A percentile compares a stretch with the other conserved stretches of the same genome.
These are phyloP conservation scores for Rutilus rutilus DNA, from an alignment of 2,113 vertebrate species.

Conservation along the genomic window DNA sequence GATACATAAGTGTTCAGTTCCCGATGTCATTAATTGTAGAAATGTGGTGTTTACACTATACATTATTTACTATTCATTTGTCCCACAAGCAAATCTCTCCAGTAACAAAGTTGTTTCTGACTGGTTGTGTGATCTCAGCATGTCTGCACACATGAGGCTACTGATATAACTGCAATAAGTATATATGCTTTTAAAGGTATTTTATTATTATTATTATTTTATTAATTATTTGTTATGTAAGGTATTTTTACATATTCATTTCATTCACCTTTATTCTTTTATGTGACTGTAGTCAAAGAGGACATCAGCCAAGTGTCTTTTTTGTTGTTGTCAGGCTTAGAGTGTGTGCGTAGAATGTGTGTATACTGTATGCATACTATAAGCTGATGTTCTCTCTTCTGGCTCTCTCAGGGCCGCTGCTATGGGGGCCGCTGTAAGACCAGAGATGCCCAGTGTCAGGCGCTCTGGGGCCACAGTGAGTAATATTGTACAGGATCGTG, in stretches of 20 bases:
- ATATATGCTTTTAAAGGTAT: neutral
- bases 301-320: too few species aligned
- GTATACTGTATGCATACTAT: neutral
- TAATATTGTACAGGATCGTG: conserved; percentile 45
- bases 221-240: too few species aligned
- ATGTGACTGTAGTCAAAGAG: too few species aligned
- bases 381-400: neutral
- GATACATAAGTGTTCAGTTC: neutral
- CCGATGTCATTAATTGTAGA: neutral
- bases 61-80: too few species aligned
- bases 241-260: too few species aligned
- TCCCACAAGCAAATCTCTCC: neutral
- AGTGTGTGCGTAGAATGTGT: neutral
- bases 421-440: conserved; percentile 94
- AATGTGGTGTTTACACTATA: neutral
- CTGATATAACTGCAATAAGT: neutral
- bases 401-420: conserved; percentile 85
- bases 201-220: too few species aligned
- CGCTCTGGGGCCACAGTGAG: conserved; percentile 90
- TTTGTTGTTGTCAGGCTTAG: neutral
- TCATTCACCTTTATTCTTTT: too few species aligned
- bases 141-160: neutral
- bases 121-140: too few species aligned
- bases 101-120: neutral
- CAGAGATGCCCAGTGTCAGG: conserved; percentile 88